A percentile compares a stretch with the other conserved stretches of the same genome.
phyloP scores from a whole-genome alignment of 2,797 vertebrate genomes.

The Galagoides demidoff region DNA sequence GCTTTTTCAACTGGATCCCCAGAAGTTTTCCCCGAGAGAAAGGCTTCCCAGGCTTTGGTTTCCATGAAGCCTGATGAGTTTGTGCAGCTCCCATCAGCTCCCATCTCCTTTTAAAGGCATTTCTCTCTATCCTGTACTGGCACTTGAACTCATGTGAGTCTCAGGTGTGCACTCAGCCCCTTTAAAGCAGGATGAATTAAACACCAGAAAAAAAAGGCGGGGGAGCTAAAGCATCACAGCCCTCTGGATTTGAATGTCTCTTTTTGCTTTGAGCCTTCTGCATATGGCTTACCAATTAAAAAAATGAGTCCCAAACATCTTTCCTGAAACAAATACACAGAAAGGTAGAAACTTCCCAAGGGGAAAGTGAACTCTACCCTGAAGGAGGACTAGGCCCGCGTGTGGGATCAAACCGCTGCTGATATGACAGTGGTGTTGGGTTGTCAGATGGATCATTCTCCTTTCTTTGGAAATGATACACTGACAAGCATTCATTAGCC shows the following conservation, averaged over 20 bases:
- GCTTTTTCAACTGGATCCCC: neutral
- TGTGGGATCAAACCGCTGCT: neutral
- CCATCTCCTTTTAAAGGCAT: neutral
- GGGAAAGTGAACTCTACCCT: neutral
- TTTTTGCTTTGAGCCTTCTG: slow-evolving; percentile 34
- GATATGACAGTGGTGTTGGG: neutral
- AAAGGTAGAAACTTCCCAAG: neutral
- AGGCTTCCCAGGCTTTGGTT: neutral
- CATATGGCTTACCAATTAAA: neutral
- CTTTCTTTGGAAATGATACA: slow-evolving; percentile 48
- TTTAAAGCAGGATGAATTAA: slow-evolving; percentile 40
- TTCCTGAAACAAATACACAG: slow-evolving; percentile 3
- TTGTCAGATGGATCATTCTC: neutral
- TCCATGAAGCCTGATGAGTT: neutral
- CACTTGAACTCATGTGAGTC: neutral
- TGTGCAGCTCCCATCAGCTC: neutral
- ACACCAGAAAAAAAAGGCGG: neutral
- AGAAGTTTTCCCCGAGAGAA: neutral
- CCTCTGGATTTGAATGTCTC: neutral
- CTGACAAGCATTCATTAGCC: neutral
- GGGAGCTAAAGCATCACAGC: neutral
- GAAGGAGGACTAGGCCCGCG: neutral
- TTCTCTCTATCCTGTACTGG: neutral
- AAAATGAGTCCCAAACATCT: neutral
- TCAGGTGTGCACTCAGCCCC: neutral